phyloP scores from a whole-genome alignment of 2,113 vertebrate species.

The Notarius quadriscutis region DNA sequence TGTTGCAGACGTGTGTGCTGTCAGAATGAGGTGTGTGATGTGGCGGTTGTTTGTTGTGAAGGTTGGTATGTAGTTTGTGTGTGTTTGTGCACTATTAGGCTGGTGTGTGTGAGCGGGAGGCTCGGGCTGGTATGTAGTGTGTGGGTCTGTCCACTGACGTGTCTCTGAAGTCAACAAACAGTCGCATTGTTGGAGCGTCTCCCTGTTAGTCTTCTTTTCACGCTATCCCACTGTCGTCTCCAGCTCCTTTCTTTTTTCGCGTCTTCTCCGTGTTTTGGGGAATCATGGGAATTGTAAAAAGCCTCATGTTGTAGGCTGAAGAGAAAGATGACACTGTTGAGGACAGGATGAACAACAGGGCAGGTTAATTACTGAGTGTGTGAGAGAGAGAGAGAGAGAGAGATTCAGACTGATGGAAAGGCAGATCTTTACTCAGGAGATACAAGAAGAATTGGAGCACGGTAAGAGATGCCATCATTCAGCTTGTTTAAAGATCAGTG shows the following conservation, averaged over 20 bases:
- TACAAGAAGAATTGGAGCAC: constrained; percentile 38
- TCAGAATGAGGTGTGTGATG: constrained; percentile 7
- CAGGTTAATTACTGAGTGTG: neutral
- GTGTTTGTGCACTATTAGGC: constrained; percentile 7
- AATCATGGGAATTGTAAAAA: neutral
- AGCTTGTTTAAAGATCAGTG: neutral
- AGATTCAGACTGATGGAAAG: neutral
- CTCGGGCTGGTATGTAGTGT: constrained; percentile 51
- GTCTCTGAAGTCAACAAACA: constrained; percentile 55
- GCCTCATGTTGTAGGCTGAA: neutral
- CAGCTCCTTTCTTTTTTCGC: constrained; percentile 51
- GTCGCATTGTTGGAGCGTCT: constrained; percentile 49
- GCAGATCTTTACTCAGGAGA: constrained; percentile 1
- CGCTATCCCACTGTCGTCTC: neutral
- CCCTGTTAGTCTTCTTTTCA: constrained; percentile 16
- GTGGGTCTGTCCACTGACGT: constrained; percentile 53
- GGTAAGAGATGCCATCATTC: constrained; percentile 58
- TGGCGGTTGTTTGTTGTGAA: neutral
- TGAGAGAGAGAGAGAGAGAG: constrained; percentile 1
- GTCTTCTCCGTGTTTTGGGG: constrained; percentile 13
- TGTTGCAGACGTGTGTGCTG: constrained; percentile 39
- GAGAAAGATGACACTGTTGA: neutral
- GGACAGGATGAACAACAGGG: constrained; percentile 5
- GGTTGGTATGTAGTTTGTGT: constrained; percentile 18
- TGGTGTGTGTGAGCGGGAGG: constrained; percentile 5